phyloP scores from a whole-genome alignment of 2,888 invertebrate genomes.

The Gastracanthus pulcherrimus region DNA sequence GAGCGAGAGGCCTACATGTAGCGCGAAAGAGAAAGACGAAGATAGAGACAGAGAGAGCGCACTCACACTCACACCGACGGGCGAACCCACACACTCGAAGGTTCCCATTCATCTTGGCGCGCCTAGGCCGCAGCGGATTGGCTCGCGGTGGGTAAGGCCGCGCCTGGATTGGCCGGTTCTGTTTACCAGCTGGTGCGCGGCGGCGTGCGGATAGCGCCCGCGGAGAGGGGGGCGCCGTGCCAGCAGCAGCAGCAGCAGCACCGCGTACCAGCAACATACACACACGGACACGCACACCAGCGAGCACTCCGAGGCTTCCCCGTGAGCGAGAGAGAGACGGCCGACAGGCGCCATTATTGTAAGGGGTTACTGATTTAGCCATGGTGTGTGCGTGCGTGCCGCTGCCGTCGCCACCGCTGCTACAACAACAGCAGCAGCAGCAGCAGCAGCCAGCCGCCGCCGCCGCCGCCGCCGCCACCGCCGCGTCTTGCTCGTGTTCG shows the following conservation, averaged over 20 bases:
- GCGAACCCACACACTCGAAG: slow-evolving; percentile 50
- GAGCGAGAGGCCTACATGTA: slow-evolving; percentile 48
- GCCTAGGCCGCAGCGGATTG: slow-evolving; percentile 74
- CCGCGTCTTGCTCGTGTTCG: slow-evolving; percentile 16
- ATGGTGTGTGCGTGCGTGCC: slow-evolving; percentile 72
- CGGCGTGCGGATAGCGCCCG: slow-evolving; percentile 72
- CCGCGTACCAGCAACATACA: neutral
- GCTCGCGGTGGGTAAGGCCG: slow-evolving; percentile 72
- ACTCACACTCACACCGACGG: neutral
- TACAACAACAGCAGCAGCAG: too few species aligned
- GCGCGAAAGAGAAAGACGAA: slow-evolving; percentile 56
- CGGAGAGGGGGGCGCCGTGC: neutral
- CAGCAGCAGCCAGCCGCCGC: too few species aligned
- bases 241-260: neutral
- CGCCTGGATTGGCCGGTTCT: slow-evolving; percentile 69
- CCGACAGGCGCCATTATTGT: slow-evolving; percentile 79
- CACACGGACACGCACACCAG: neutral
- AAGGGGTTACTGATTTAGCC: slow-evolving; percentile 79
- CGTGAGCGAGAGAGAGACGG: slow-evolving; percentile 57
- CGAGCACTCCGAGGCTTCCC: neutral
- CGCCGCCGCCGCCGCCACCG: too few species aligned
- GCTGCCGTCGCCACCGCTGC: too few species aligned
- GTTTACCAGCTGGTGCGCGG: slow-evolving; percentile 80
- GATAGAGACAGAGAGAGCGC: slow-evolving; percentile 76
- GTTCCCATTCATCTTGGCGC: slow-evolving; percentile 77